These are phyloP conservation scores for Argyrosomus japonicus DNA, from an alignment of 2,113 vertebrate species.

Conservation along the genomic window DNA sequence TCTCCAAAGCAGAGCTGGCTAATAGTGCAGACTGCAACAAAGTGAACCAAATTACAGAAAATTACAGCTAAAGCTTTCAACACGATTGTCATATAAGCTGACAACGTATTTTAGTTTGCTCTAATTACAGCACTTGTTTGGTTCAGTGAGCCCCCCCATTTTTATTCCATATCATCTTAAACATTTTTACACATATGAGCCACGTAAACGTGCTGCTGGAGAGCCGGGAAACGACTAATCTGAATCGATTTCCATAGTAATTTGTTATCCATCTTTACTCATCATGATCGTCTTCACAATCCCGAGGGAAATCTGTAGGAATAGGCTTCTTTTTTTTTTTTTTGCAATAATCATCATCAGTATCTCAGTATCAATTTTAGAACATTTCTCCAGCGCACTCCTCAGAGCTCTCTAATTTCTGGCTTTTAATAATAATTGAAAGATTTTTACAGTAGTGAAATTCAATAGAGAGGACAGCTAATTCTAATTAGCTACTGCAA, in stretches of 20 bases:
- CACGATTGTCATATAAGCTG: neutral
- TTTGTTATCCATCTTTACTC: slow-evolving; percentile 17
- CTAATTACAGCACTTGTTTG: slow-evolving; percentile 6
- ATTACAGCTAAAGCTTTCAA: slow-evolving; percentile 17
- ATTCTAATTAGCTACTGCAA: neutral
- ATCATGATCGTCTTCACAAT: slow-evolving; percentile 16
- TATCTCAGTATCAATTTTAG: neutral
- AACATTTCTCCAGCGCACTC: neutral
- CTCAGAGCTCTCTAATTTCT: neutral
- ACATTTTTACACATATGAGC: neutral
- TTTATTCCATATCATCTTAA: neutral
- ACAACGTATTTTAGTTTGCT: neutral
- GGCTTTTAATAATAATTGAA: slow-evolving; percentile 18
- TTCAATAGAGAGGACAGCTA: neutral
- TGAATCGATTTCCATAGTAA: slow-evolving; percentile 33
- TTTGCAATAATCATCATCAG: slow-evolving; percentile 32
- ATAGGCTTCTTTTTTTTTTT: neutral
- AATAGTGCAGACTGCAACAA: neutral
- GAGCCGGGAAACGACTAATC: slow-evolving; percentile 25
- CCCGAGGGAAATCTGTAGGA: slow-evolving; percentile 37
- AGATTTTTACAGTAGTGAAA: neutral
- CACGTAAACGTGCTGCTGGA: slow-evolving; percentile 18
- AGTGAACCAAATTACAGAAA: slow-evolving; percentile 10
- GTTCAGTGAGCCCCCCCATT: neutral
- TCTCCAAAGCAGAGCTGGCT: neutral